Conservation (phyloP, 2,797 vertebrate genomes). For the Jordanella pulchra region DNA sequence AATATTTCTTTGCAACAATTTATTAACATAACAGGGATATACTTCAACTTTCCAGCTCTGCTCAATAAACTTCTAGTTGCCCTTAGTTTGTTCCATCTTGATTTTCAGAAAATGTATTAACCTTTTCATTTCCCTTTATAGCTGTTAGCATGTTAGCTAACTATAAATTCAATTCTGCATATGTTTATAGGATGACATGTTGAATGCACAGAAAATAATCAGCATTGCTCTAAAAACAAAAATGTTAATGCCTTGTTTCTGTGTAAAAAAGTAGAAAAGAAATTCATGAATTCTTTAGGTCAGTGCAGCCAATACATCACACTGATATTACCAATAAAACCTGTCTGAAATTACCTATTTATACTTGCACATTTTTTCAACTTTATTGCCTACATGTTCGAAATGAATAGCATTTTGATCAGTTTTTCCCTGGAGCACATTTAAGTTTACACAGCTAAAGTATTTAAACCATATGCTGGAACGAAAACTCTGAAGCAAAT, state of each 20-base stretch:
- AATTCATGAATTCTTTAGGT: background rate
- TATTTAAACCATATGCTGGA: constrained; percentile 5
- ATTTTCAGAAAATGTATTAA: background rate
- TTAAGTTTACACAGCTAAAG: constrained; percentile 2
- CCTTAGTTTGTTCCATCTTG: background rate
- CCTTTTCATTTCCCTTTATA: background rate
- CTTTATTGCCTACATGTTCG: background rate
- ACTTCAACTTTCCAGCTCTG: background rate
- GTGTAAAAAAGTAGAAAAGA: background rate
- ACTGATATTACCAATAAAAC: background rate
- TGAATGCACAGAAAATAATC: background rate
- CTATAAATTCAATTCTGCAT: background rate
- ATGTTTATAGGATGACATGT: background rate
- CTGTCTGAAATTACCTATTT: background rate
- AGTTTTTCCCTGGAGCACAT: background rate
- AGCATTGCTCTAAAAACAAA: background rate
- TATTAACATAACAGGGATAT: background rate
- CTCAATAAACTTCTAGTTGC: background rate
- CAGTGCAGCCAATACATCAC: background rate
- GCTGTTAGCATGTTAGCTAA: background rate
- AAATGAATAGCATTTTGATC: background rate
- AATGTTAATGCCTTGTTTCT: background rate
- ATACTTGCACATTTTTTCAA: background rate
- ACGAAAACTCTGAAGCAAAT: background rate
- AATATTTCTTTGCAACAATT: too few relatives aligned